A percentile compares a stretch with the other conserved stretches of the same genome.
These are phyloP conservation scores for Ceriagrion tenellum DNA, from an alignment of 2,888 invertebrate genomes.

Conservation along the genomic window DNA sequence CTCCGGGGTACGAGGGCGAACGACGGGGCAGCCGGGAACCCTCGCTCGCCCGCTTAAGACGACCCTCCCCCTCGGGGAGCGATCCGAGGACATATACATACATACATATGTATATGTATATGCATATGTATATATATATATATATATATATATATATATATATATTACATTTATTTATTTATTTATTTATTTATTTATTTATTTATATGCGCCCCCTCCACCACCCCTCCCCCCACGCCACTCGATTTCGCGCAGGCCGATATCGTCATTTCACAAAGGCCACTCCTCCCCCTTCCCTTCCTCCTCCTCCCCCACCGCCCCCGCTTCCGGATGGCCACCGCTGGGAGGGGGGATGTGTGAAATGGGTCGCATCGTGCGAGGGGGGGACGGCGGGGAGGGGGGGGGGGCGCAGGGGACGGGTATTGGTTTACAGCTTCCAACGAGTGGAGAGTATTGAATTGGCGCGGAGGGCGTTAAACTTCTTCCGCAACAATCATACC, in stretches of 20 bases:
- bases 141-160: too few relatives aligned
- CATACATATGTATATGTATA: too few relatives aligned
- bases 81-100: too few relatives aligned
- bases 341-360: background rate
- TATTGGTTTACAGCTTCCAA: slow-evolving; percentile 9
- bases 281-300: background rate
- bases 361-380: background rate
- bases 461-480: background rate
- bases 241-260: too few relatives aligned
- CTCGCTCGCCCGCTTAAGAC: background rate
- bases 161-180: too few relatives aligned
- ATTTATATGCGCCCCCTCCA: too few relatives aligned
- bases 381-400: background rate
- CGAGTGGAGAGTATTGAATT: background rate
- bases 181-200: too few relatives aligned
- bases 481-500: background rate
- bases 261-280: background rate
- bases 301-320: background rate
- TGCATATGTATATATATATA: too few relatives aligned
- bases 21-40: background rate
- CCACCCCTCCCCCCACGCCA: too few relatives aligned
- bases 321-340: background rate
- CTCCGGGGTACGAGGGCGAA: background rate
- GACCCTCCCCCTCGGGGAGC: background rate
- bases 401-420: too few relatives aligned